phyloP scores from a whole-genome alignment of 2,888 invertebrate species.

The Neelides folsomi region DNA sequence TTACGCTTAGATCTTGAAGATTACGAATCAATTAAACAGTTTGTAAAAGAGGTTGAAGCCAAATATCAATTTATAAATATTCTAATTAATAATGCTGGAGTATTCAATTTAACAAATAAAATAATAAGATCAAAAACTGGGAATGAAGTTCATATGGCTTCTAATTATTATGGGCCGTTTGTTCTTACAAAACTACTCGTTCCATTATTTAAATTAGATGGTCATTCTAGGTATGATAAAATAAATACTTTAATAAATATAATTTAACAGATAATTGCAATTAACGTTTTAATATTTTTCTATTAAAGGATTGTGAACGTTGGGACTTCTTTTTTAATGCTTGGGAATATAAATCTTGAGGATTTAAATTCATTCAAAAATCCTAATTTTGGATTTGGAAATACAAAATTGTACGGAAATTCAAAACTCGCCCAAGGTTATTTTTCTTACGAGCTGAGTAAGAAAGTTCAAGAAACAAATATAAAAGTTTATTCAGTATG shows the following conservation, averaged over 20 bases:
- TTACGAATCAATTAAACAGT: conserved; percentile 37
- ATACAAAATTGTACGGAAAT: no score
- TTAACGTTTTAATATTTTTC: neutral
- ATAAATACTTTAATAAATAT: neutral
- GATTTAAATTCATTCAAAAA: no score
- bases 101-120: conserved; percentile 10
- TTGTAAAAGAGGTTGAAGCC: conserved; percentile 37
- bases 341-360: no score
- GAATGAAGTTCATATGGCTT: conserved; percentile 24
- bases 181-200: conserved; percentile 22
- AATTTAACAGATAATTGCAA: neutral
- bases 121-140: conserved; percentile 21
- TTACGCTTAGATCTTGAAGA: conserved; percentile 25
- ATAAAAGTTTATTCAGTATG: no score
- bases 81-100: conserved; percentile 37
- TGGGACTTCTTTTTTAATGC: conserved; percentile 1
- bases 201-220: conserved; percentile 14
- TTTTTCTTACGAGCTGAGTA: no score
- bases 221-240: conserved; percentile 7
- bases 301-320: conserved; percentile 7
- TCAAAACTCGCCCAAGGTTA: no score
- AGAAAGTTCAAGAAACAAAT: no score
- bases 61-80: conserved; percentile 35
- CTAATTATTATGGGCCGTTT: conserved; percentile 22
- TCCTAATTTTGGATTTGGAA: no score